These are phyloP conservation scores for Phodopus roborovskii DNA, from an alignment of 2,113 vertebrate genomes.

Conservation along the genomic window DNA sequence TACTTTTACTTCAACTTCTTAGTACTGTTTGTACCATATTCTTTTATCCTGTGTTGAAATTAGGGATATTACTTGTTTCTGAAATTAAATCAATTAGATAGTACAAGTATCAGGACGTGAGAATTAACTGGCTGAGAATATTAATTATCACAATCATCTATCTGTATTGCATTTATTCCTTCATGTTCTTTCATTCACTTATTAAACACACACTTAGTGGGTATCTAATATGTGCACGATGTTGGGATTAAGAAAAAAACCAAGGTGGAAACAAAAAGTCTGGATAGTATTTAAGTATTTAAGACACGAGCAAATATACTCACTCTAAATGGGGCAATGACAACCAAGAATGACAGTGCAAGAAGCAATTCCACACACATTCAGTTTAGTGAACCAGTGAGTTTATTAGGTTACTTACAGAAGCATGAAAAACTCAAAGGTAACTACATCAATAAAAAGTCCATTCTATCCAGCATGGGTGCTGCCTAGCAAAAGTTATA, in stretches of 20 bases:
- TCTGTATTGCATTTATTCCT: neutral
- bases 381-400: neutral
- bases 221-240: neutral
- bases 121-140: neutral
- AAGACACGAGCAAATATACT: neutral
- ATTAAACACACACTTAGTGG: neutral
- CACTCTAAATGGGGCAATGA: neutral
- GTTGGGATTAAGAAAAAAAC: neutral
- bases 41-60: neutral
- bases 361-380: neutral
- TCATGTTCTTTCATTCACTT: neutral
- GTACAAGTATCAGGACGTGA: neutral
- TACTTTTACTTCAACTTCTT: neutral
- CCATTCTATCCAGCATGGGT: neutral
- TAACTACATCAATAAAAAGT: neutral
- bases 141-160: neutral
- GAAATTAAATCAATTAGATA: slow-evolving; percentile 34
- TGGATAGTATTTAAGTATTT: neutral
- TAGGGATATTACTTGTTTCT: neutral
- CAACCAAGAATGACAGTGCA: too few species aligned
- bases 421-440: neutral
- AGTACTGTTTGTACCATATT: neutral
- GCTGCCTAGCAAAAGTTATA: neutral
- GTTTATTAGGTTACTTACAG: neutral
- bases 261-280: neutral